These are phyloP conservation scores for Ooceraea biroi DNA, from an alignment of 1,140 invertebrate genomes.

Conservation along the genomic window DNA sequence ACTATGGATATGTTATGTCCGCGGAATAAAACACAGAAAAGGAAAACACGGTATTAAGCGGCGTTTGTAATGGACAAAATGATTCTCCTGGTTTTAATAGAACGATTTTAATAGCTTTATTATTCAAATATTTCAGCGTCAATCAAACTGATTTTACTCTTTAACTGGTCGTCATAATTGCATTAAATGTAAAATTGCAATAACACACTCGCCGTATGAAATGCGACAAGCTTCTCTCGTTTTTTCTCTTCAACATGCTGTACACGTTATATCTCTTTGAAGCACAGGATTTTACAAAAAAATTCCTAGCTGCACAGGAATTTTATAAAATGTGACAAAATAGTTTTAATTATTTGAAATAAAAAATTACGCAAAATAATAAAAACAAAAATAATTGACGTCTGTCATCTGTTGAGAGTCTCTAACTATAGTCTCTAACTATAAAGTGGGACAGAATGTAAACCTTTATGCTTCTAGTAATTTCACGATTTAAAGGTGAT, in stretches of 20 bases:
- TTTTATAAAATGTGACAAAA: too few relatives aligned
- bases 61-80: slow-evolving; percentile 8
- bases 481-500: too few relatives aligned
- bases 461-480: too few relatives aligned
- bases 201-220: neutral
- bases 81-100: slow-evolving; percentile 17
- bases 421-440: too few relatives aligned
- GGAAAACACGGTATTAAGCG: slow-evolving; percentile 21
- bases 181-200: slow-evolving; percentile 35
- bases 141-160: neutral
- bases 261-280: too few relatives aligned
- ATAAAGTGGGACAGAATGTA: too few relatives aligned
- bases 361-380: too few relatives aligned
- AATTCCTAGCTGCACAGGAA: too few relatives aligned
- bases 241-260: neutral
- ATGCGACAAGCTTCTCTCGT: neutral
- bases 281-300: too few relatives aligned
- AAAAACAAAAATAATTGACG: too few relatives aligned
- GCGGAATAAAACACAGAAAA: neutral
- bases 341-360: too few relatives aligned
- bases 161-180: neutral
- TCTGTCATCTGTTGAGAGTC: too few relatives aligned
- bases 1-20: neutral
- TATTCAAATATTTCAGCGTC: slow-evolving; percentile 2
- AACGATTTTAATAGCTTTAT: slow-evolving; percentile 6